These are phyloP conservation scores for Tetrapedia diversipes DNA, from an alignment of 2,888 invertebrate species.

Conservation along the genomic window DNA sequence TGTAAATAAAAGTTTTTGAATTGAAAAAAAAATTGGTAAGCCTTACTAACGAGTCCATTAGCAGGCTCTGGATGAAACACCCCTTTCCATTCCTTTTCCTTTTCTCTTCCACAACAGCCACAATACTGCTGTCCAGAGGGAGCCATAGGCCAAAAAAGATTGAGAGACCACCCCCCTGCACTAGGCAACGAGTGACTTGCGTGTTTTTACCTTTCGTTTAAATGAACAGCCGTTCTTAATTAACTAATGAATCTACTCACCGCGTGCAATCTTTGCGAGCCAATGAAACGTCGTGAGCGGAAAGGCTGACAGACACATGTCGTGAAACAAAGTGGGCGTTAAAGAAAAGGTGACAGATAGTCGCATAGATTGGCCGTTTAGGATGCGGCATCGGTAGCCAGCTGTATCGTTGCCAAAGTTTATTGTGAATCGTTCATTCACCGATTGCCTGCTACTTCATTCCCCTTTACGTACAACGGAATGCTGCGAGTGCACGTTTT, in stretches of 20 bases:
- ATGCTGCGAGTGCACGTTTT: too few species aligned
- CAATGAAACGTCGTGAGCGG: neutral
- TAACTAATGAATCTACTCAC: neutral
- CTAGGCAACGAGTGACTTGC: too few species aligned
- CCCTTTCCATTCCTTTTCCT: too few species aligned
- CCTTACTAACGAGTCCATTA: too few species aligned
- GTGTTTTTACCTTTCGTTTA: neutral
- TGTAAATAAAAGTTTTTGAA: too few species aligned
- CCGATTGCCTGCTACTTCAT: slow-evolving; percentile 22
- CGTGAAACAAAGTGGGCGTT: slow-evolving; percentile 1
- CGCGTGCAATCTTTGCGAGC: neutral
- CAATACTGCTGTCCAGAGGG: too few species aligned
- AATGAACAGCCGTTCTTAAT: neutral
- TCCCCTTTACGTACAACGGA: neutral
- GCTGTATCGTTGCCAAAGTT: slow-evolving; percentile 76
- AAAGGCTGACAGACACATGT: neutral
- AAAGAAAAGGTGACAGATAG: slow-evolving; percentile 24
- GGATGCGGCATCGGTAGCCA: slow-evolving; percentile 52
- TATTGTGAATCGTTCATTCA: slow-evolving; percentile 74
- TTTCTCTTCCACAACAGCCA: too few species aligned
- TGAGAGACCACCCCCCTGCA: too few species aligned
- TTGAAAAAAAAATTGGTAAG: too few species aligned
- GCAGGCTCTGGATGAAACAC: too few species aligned
- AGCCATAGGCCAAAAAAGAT: too few species aligned
- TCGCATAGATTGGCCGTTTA: slow-evolving; percentile 27